A percentile compares a stretch with the other conserved stretches of the same genome.
Conservation (phyloP, 2,113 vertebrate genomes). For the Prietella phreatophila region DNA sequence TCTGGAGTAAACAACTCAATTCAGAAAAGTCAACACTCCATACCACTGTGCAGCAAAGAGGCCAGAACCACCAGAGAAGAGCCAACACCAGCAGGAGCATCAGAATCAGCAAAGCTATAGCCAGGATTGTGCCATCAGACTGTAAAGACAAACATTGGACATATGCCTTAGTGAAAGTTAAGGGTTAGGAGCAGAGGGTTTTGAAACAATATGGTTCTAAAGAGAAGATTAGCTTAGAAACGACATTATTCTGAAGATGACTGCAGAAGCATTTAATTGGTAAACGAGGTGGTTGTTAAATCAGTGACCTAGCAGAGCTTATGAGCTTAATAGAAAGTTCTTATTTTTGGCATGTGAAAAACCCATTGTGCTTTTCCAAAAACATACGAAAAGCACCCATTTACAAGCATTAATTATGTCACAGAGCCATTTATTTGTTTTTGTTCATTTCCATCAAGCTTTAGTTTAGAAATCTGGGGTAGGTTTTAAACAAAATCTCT, state of each 20-base stretch:
- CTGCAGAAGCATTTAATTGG: background rate
- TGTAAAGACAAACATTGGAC: slow-evolving; percentile 64
- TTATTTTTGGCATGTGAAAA: slow-evolving; percentile 3
- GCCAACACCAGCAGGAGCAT: slow-evolving; percentile 86
- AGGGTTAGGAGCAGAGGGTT: background rate
- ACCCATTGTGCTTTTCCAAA: background rate
- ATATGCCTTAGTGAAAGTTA: background rate
- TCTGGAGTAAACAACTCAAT: background rate
- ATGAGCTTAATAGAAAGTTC: background rate
- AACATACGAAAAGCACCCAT: background rate
- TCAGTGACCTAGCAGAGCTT: background rate
- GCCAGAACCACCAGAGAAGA: slow-evolving; percentile 99
- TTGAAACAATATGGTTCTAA: background rate
- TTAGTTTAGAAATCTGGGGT: background rate
- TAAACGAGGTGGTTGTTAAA: background rate
- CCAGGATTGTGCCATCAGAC: slow-evolving; percentile 96
- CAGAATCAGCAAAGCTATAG: slow-evolving; percentile 88
- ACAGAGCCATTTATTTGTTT: slow-evolving; percentile 10
- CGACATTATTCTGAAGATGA: background rate
- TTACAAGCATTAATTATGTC: background rate
- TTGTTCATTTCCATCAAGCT: background rate
- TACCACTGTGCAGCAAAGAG: slow-evolving; percentile 98
- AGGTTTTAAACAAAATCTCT: background rate
- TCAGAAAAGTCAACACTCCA: slow-evolving; percentile 59
- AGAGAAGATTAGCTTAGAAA: background rate